Conservation (phyloP, 1,140 invertebrate species). For the Zaprionus kolodkinae region DNA sequence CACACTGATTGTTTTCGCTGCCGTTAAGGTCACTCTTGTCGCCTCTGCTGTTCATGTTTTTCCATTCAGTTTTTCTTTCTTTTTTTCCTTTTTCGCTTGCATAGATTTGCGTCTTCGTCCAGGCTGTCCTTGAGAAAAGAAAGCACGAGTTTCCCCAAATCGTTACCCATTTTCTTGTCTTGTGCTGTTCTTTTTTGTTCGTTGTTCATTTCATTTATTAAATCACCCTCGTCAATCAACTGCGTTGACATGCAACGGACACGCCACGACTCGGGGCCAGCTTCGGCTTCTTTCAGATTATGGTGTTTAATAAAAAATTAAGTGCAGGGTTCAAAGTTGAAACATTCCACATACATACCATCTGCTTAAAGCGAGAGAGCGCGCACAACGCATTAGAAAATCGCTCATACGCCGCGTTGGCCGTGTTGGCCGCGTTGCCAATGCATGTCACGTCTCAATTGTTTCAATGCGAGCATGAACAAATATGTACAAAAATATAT, state of each 20-base stretch:
- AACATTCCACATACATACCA: slow-evolving; percentile 43
- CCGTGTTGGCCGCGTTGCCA: slow-evolving; percentile 47
- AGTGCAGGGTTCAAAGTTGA: slow-evolving; percentile 75
- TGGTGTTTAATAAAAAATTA: slow-evolving; percentile 80
- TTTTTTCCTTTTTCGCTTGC: slow-evolving; percentile 37
- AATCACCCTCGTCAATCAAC: slow-evolving; percentile 81
- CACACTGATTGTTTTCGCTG: background rate
- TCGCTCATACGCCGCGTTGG: slow-evolving; percentile 66
- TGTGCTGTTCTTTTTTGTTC: slow-evolving; percentile 24
- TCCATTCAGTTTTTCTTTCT: slow-evolving; percentile 1
- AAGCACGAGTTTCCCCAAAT: slow-evolving; percentile 27
- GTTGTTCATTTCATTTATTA: slow-evolving; percentile 67
- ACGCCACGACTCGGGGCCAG: slow-evolving; percentile 11
- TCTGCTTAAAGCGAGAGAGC: slow-evolving; percentile 62
- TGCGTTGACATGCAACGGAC: slow-evolving; percentile 68
- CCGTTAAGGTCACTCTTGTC: background rate
- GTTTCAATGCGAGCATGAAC: slow-evolving; percentile 62
- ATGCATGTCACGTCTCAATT: slow-evolving; percentile 78
- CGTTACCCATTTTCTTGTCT: slow-evolving; percentile 54
- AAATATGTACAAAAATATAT: slow-evolving; percentile 73
- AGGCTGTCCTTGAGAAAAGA: slow-evolving; percentile 11
- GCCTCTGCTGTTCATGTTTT: background rate
- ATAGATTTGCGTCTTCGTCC: slow-evolving; percentile 52
- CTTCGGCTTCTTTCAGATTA: slow-evolving; percentile 48
- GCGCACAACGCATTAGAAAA: slow-evolving; percentile 40